Evolutionary conservation across 2,113 vertebrate genomes (phyloP).

Genomic region (Lates calcarifer): DNA sequence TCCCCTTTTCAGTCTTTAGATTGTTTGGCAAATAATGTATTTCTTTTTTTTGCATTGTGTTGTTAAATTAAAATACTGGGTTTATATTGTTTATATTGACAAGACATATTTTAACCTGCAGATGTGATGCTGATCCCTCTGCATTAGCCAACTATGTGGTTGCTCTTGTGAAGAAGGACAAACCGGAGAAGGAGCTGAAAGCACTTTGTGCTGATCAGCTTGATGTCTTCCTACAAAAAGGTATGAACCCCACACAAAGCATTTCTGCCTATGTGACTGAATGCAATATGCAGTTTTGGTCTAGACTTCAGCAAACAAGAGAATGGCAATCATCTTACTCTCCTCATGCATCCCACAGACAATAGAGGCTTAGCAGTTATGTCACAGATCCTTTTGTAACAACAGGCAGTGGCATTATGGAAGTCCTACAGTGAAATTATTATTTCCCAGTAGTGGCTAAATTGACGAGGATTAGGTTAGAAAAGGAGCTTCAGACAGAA

Average conservation of each 20-base stretch:
- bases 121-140: constrained; percentile 99
- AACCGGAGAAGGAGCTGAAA: constrained; percentile 96
- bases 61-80: background rate
- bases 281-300: background rate
- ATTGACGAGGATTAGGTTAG: background rate
- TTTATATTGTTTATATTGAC: background rate
- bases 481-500: background rate
- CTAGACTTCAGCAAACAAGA: background rate
- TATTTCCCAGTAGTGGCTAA: background rate
- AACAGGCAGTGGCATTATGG: background rate
- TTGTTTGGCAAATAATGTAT: background rate
- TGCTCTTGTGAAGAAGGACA: constrained; percentile 98
- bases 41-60: background rate
- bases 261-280: background rate
- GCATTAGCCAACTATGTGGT: constrained; percentile 99
- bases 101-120: constrained; percentile 58
- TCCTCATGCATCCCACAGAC: background rate
- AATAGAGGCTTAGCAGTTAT: background rate
- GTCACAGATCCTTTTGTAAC: background rate
- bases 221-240: constrained; percentile 99
- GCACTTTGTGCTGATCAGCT: constrained; percentile 98
- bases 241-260: constrained; percentile 77
- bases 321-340: background rate
- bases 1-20: background rate
- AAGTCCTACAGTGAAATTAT: background rate